A percentile compares a stretch with the other conserved stretches of the same genome.
phyloP scores from a whole-genome alignment of 2,113 vertebrate genomes.

The Fukomys damarensis region DNA sequence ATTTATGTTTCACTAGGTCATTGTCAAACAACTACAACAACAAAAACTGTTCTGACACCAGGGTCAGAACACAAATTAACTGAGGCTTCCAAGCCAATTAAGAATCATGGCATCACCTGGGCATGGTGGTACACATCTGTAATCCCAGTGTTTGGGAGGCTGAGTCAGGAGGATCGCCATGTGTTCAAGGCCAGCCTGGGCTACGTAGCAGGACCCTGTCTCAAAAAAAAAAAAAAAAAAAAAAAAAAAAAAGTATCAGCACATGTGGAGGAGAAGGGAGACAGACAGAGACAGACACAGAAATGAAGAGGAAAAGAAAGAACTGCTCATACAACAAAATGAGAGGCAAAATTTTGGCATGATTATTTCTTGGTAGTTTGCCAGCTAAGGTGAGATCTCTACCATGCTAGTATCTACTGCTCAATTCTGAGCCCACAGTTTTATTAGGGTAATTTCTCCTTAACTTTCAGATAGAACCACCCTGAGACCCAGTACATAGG shows the following conservation, averaged over 20 bases:
- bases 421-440: not conserved
- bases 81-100: not conserved
- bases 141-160: too few species aligned
- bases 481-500: not conserved
- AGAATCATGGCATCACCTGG: not conserved
- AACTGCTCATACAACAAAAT: slow-evolving; percentile 7
- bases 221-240: not conserved
- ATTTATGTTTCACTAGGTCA: not conserved
- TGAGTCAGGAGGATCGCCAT: too few species aligned
- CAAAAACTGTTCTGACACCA: not conserved
- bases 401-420: not conserved
- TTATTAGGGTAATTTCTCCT: not conserved
- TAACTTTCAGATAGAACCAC: not conserved
- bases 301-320: not conserved
- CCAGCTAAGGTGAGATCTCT: not conserved
- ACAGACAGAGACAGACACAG: too few species aligned
- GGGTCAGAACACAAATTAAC: not conserved
- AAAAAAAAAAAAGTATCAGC: not conserved
- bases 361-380: not conserved
- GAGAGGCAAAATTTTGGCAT: not conserved
- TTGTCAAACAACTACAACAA: not conserved
- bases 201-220: too few species aligned
- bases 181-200: too few species aligned
- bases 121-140: not conserved
- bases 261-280: not conserved